Evolutionary conservation across 2,797 vertebrate genomes (phyloP).

Genomic region (Galago senegalensis): DNA sequence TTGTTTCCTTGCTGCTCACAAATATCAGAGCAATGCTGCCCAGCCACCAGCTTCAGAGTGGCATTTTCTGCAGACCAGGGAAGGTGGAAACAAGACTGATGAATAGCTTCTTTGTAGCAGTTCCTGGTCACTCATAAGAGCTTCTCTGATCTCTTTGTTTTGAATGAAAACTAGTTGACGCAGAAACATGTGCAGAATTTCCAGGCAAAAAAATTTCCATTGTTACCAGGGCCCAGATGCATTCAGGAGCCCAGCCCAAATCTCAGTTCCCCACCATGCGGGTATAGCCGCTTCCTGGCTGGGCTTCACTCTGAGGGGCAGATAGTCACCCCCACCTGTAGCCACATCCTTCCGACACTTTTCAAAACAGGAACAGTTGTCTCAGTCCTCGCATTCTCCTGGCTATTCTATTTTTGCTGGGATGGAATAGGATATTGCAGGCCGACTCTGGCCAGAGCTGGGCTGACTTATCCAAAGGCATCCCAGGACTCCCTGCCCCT

Average conservation of each 20-base stretch:
- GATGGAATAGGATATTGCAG: conserved; percentile 78
- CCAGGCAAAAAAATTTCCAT: conserved; percentile 45
- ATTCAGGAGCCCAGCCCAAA: not conserved
- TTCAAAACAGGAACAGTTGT: conserved; percentile 83
- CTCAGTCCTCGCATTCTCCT: conserved; percentile 63
- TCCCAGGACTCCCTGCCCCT: not conserved
- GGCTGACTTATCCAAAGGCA: conserved; percentile 54
- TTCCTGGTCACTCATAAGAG: conserved; percentile 61
- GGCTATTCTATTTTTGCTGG: conserved; percentile 81
- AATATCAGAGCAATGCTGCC: not conserved
- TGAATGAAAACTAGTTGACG: conserved; percentile 67
- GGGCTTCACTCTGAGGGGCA: not conserved
- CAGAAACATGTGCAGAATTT: conserved; percentile 55
- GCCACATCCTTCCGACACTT: conserved; percentile 75
- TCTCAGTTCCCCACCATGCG: not conserved
- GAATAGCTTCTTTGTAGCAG: conserved; percentile 31
- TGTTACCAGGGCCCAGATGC: conserved; percentile 22
- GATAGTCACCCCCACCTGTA: conserved; percentile 67
- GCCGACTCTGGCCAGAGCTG: conserved; percentile 29
- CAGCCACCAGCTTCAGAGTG: not conserved
- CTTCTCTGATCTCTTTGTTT: conserved; percentile 66
- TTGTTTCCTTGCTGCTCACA: not conserved
- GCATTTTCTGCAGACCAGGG: conserved; percentile 42
- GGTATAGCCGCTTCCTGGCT: conserved; percentile 36
- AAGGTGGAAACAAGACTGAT: conserved; percentile 70